Base-by-base conservation (phyloP, 1,140 invertebrate species). In the Akabosia matsudoensis region DNA sequence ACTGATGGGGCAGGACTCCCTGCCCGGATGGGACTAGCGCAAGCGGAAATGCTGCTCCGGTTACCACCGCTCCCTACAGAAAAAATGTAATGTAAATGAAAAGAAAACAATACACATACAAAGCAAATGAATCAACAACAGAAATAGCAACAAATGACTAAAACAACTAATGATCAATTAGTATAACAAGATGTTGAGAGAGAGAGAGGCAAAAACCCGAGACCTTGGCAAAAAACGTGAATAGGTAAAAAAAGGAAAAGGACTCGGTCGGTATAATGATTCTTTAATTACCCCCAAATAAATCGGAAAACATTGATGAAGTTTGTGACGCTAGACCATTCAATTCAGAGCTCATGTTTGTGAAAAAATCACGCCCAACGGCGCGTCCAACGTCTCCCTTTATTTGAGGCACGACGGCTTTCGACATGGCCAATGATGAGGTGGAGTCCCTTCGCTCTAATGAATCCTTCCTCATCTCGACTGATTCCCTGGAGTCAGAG, bases 261-360 rank as follows among this genome's bases (percentile, higher is more conserved):
- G n/a, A n/a, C n/a, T n/a, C n/a, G n/a, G n/a, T n/a, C n/a, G n/a
- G n/a, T n/a, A n/a, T n/a, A n/a, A n/a, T n/a, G n/a, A n/a, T n/a
- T 67, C 22, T 33, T 78, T 80, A 73, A 33, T 82, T 88, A 90
- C 90, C 84, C 85, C 92, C 91, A 84, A 97, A 96, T 79, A 96
- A 88, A 84, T 94, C 94, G 76, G 92, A 95, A 82, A 97, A 94
- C 90, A 96, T 94, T 82, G 90, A 94, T 3, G 92, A 91, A 0
- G 95, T 96, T 82, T 94, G 93, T 10, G 92, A 91, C 30, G 94
- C 94, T 70, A 96, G 89, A 3, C 93, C 94, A 84, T 96, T 97
- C 33, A 96, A 87, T 85, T 95, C 93, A 26, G 89, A 93, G 82
- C 92, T 92, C 82, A 96, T 92, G 82, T 94, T 94, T 74, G 92